These are phyloP conservation scores for Trissolcus japonicus DNA, from an alignment of 2,888 invertebrate species.

Conservation along the genomic window DNA sequence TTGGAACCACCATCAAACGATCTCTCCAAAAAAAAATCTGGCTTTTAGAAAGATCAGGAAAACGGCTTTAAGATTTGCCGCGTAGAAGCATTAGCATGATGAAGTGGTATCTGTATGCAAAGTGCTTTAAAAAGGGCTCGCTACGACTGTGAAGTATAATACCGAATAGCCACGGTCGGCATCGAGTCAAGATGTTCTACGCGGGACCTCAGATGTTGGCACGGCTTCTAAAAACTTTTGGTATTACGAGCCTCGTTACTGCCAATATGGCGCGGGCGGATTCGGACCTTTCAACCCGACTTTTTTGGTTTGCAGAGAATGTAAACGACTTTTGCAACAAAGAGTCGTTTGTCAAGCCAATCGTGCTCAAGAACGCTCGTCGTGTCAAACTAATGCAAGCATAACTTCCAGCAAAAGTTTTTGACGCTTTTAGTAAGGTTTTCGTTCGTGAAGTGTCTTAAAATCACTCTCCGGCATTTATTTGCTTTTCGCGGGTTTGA, in stretches of 20 bases:
- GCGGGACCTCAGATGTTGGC: conserved; percentile 41
- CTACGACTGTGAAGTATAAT: conserved; percentile 31
- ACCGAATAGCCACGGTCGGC: conserved; percentile 36
- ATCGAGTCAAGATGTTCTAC: conserved; percentile 33
- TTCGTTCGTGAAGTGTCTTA: conserved; percentile 13
- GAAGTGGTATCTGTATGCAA: conserved; percentile 37
- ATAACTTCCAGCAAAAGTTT: conserved; percentile 35
- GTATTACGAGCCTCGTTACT: conserved; percentile 36
- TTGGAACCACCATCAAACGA: too few relatives aligned
- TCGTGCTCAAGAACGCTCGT: conserved; percentile 20
- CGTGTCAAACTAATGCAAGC: conserved; percentile 22
- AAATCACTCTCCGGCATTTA: conserved; percentile 17
- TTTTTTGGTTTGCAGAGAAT: conserved; percentile 26
- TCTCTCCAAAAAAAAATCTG: too few relatives aligned
- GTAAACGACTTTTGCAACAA: conserved; percentile 34
- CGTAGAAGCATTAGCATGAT: conserved; percentile 44
- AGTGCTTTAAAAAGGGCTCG: conserved; percentile 35
- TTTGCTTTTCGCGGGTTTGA: not conserved
- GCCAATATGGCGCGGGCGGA: conserved; percentile 33
- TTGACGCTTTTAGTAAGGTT: conserved; percentile 14
- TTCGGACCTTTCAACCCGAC: conserved; percentile 15
- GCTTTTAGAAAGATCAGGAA: conserved; percentile 4
- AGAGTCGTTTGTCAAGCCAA: conserved; percentile 39
- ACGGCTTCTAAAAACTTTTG: conserved; percentile 38
- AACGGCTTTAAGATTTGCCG: conserved; percentile 9